Percentiles rank a stretch among this genome's conserved stretches.
Conservation (phyloP, 1,140 invertebrate genomes). For the Papilio aristodemus region DNA sequence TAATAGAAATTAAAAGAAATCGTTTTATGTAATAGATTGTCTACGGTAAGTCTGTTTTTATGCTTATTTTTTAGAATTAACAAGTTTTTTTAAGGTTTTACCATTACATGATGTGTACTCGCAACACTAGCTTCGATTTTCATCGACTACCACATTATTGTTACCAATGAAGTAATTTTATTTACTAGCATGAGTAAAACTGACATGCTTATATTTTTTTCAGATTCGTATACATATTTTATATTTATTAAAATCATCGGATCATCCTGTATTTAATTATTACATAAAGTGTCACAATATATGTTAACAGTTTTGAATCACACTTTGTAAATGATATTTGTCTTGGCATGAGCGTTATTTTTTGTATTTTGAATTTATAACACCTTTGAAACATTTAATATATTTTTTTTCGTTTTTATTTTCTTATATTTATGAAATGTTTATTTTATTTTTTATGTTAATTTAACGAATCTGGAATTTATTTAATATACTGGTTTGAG, state of each 20-base stretch:
- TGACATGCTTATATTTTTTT: slow-evolving; percentile 48
- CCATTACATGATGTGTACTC: slow-evolving; percentile 43
- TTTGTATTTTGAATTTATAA: slow-evolving; percentile 28
- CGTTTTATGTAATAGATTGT: slow-evolving; percentile 43
- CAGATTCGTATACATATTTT: slow-evolving; percentile 41
- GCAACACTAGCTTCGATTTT: slow-evolving; percentile 32
- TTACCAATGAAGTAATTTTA: slow-evolving; percentile 37
- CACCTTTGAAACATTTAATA: slow-evolving; percentile 22
- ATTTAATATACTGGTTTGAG: too few species aligned
- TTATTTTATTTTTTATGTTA: slow-evolving; percentile 43
- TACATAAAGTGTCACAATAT: slow-evolving; percentile 44
- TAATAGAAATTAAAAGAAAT: slow-evolving; percentile 37
- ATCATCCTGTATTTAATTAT: slow-evolving; percentile 49
- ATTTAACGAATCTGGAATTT: slow-evolving; percentile 46
- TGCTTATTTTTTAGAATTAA: neutral
- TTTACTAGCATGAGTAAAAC: slow-evolving; percentile 41
- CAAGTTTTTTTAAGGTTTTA: slow-evolving; percentile 30
- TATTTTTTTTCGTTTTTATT: slow-evolving; percentile 42
- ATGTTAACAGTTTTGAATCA: slow-evolving; percentile 51
- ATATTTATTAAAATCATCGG: slow-evolving; percentile 48
- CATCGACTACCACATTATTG: slow-evolving; percentile 24
- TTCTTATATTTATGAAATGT: slow-evolving; percentile 42
- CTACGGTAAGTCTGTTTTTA: slow-evolving; percentile 37
- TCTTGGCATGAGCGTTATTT: slow-evolving; percentile 61
- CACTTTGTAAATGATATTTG: slow-evolving; percentile 62